phyloP scores from a whole-genome alignment of 1,140 invertebrate species.

The Periplaneta americana region DNA sequence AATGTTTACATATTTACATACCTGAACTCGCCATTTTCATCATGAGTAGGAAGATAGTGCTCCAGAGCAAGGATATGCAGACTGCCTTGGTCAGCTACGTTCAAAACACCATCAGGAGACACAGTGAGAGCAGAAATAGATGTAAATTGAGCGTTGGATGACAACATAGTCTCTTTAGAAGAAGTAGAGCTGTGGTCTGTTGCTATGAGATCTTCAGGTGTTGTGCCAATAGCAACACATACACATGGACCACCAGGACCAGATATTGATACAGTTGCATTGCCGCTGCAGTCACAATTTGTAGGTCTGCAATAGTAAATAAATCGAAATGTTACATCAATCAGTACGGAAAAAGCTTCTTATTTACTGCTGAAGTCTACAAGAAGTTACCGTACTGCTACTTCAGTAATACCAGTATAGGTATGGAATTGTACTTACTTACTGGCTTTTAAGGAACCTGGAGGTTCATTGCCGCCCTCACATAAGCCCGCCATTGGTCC shows the following conservation, averaged over 20 bases:
- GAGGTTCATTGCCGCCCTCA: too few relatives aligned
- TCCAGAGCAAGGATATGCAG: conserved; percentile 84
- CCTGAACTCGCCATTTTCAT: conserved; percentile 81
- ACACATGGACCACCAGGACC: conserved; percentile 23
- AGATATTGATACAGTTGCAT: conserved; percentile 39
- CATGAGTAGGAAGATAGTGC: conserved; percentile 82
- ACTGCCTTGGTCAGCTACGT: conserved; percentile 90
- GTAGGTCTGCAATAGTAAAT: conserved; percentile 5
- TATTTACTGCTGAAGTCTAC: too few relatives aligned
- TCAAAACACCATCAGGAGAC: conserved; percentile 87
- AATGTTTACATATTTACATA: too few relatives aligned
- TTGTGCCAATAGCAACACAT: conserved; percentile 22
- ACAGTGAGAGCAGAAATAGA: conserved; percentile 89
- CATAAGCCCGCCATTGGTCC: too few relatives aligned
- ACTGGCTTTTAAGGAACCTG: too few relatives aligned
- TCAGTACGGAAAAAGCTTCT: too few relatives aligned
- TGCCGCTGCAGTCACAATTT: conserved; percentile 45
- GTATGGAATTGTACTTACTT: too few relatives aligned
- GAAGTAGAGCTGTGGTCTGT: conserved; percentile 51
- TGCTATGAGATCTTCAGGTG: conserved; percentile 5
- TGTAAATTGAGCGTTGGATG: conserved; percentile 84
- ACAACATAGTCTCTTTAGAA: conserved; percentile 73
- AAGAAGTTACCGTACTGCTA: too few relatives aligned
- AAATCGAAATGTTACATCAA: too few relatives aligned
- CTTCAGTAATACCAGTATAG: too few relatives aligned